Conservation (phyloP, 1,140 invertebrate species). For the Copidosoma floridanum region DNA sequence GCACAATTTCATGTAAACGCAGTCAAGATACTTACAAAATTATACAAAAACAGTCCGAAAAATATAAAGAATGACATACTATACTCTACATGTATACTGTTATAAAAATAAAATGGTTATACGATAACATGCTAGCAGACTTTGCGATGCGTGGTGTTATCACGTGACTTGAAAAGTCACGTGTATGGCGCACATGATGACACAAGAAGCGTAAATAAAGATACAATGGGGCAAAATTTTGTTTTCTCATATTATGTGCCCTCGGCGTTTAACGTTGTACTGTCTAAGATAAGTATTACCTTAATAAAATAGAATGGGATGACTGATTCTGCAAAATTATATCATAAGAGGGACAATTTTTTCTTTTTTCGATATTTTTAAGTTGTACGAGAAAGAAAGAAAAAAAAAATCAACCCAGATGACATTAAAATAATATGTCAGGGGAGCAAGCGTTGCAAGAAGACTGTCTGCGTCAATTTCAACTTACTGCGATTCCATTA, state of each 20-base stretch:
- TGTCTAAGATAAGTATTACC: constrained; percentile 30
- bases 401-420: no score
- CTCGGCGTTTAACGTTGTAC: constrained; percentile 25
- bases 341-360: constrained; percentile 21
- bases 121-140: no score
- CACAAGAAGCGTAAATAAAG: constrained; percentile 27
- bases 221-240: constrained; percentile 17
- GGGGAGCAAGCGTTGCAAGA: constrained; percentile 52
- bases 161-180: constrained; percentile 6
- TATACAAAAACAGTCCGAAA: constrained; percentile 1
- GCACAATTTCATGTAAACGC: constrained; percentile 22
- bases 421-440: no score
- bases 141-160: neutral
- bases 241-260: neutral
- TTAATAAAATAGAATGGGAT: constrained; percentile 39
- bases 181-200: neutral
- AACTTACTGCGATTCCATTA: constrained; percentile 24
- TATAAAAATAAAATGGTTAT: neutral
- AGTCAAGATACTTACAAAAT: constrained; percentile 11
- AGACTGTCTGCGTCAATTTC: constrained; percentile 57
- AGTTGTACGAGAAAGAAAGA: no score
- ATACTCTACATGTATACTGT: no score
- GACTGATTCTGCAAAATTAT: constrained; percentile 46
- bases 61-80: neutral
- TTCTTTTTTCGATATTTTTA: constrained; percentile 42